Conservation (phyloP, 2,113 vertebrate genomes). For the Megaceryle maxima region DNA sequence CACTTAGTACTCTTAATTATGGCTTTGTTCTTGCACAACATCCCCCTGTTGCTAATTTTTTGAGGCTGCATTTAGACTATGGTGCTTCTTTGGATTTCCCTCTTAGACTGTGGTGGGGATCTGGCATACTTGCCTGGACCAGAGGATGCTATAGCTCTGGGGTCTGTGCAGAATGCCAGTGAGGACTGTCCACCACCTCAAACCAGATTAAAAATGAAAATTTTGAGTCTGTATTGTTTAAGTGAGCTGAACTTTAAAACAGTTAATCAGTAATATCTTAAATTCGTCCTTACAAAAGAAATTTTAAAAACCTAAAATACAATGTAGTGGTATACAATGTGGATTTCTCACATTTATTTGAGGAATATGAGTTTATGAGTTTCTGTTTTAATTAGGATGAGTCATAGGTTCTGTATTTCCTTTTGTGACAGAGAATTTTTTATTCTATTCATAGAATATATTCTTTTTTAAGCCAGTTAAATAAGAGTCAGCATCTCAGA, state of each 20-base stretch:
- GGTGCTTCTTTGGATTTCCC: background rate
- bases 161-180: background rate
- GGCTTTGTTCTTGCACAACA: background rate
- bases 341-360: background rate
- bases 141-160: background rate
- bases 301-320: background rate
- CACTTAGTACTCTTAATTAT: background rate
- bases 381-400: slow-evolving; percentile 10
- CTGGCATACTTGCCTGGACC: background rate
- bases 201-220: background rate
- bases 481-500: background rate
- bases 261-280: background rate
- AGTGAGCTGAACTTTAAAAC: background rate
- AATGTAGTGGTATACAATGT: background rate
- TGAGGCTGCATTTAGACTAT: background rate
- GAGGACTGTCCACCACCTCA: background rate
- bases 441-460: background rate
- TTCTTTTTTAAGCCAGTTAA: background rate
- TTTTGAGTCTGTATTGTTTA: background rate
- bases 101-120: background rate
- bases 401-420: background rate
- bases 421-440: background rate
- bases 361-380: background rate
- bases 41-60: background rate
- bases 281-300: background rate